A percentile compares a stretch with the other conserved stretches of the same genome.
phyloP scores from a whole-genome alignment of 37 sponge, comb jelly and placozoan species.

The Bolinopsis microptera region DNA sequence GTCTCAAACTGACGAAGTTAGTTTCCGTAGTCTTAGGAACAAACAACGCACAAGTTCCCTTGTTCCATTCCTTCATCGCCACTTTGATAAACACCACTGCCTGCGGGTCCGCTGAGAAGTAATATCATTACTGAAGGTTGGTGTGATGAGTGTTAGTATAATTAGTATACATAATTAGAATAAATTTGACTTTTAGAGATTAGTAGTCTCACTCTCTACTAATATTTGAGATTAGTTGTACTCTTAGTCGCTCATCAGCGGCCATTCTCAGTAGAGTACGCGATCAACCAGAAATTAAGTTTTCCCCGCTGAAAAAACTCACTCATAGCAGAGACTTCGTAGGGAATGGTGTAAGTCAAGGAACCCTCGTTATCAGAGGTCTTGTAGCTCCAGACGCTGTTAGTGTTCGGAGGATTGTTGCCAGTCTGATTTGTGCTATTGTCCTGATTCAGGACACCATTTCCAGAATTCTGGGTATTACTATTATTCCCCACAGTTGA shows the following conservation, averaged over 20 bases:
- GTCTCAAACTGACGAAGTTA: conserved; percentile 13
- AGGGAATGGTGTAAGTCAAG: conserved; percentile 9
- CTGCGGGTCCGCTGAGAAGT: neutral
- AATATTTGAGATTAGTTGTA: too few relatives aligned
- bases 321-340: neutral
- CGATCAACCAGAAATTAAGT: too few relatives aligned
- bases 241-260: too few relatives aligned
- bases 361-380: conserved; percentile 21
- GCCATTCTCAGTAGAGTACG: too few relatives aligned
- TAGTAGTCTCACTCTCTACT: too few relatives aligned
- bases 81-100: neutral
- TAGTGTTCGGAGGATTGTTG: neutral
- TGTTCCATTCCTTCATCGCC: conserved; percentile 26
- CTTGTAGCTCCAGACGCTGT: conserved; percentile 10
- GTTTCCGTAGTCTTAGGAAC: neutral
- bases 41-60: conserved; percentile 3
- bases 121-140: neutral
- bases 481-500: neutral
- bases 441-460: neutral
- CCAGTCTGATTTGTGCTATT: neutral
- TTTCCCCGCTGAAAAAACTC: too few relatives aligned
- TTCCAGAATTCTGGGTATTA: neutral
- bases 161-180: too few relatives aligned
- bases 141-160: neutral
- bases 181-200: too few relatives aligned